A percentile compares a stretch with the other conserved stretches of the same genome.
Conservation (phyloP, 2,888 invertebrate species). For the Pristionchus japonicus region DNA sequence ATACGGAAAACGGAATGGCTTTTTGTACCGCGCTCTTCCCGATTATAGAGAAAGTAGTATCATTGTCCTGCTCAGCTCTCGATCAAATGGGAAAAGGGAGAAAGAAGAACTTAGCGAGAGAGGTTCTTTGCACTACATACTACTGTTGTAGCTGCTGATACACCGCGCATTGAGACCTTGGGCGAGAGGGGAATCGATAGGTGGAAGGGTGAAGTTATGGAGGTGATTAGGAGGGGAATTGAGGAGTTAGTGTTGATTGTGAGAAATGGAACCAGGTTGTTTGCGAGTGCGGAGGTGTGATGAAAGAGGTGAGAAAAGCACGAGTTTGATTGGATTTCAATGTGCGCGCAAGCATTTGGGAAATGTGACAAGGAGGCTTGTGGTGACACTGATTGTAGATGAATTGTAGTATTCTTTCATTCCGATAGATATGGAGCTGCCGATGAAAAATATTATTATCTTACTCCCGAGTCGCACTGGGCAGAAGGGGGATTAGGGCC, state of each 20-base stretch:
- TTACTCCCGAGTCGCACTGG: not conserved
- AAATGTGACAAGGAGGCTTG: not conserved
- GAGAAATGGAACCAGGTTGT: not conserved
- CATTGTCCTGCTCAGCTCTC: not conserved
- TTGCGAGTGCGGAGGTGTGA: not conserved
- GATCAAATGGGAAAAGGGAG: not conserved
- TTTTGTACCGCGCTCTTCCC: not conserved
- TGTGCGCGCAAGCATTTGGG: not conserved
- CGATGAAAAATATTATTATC: too few relatives aligned
- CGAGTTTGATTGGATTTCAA: not conserved
- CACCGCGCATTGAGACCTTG: not conserved
- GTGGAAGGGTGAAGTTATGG: constrained; percentile 14
- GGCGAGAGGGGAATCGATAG: constrained; percentile 12
- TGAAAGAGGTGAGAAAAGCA: too few relatives aligned
- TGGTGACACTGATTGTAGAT: too few relatives aligned
- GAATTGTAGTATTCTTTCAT: too few relatives aligned
- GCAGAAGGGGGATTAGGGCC: not conserved
- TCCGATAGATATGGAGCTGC: too few relatives aligned
- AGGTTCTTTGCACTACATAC: constrained; percentile 1
- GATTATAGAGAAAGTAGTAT: not conserved
- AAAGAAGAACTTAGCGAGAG: not conserved
- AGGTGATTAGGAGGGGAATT: constrained; percentile 24
- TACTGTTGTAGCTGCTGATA: not conserved
- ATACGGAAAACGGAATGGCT: not conserved
- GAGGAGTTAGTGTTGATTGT: not conserved